Conservation (phyloP, 2,888 invertebrate genomes). For the Stenotaenia linearis region DNA sequence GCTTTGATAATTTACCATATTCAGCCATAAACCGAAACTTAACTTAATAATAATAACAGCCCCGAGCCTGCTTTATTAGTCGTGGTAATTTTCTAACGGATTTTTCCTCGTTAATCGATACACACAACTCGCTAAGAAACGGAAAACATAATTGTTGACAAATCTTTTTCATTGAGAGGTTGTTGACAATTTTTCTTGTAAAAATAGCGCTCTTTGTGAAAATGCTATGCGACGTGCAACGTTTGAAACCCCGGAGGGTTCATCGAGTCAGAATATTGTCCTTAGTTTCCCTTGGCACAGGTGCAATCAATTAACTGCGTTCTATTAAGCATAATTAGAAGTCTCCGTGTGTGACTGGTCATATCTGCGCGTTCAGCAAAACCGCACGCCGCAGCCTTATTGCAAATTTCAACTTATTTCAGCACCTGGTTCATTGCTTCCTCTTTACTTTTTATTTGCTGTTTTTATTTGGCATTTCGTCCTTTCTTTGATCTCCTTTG, state of each 20-base stretch:
- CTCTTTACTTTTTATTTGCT: slow-evolving; percentile 10
- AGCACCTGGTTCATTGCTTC: not conserved
- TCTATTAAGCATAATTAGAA: not conserved
- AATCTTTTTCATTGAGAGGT: not conserved
- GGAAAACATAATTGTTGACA: not conserved
- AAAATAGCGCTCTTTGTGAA: not conserved
- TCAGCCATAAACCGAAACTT: not conserved
- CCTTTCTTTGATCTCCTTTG: not conserved
- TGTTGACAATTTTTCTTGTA: not conserved
- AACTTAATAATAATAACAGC: not conserved
- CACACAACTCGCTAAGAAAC: not conserved
- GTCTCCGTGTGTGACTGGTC: not conserved
- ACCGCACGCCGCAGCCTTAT: not conserved
- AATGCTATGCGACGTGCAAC: not conserved
- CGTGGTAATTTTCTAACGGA: not conserved
- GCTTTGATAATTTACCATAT: not conserved
- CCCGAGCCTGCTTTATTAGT: not conserved
- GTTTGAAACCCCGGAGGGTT: not conserved
- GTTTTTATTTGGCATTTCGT: not conserved
- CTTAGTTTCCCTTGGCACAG: not conserved
- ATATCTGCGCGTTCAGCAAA: not conserved
- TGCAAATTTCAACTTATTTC: not conserved
- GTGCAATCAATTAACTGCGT: not conserved
- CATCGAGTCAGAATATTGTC: not conserved
- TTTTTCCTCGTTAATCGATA: not conserved